phyloP scores from a whole-genome alignment of 1,140 invertebrate species.

The Watersipora subatra region DNA sequence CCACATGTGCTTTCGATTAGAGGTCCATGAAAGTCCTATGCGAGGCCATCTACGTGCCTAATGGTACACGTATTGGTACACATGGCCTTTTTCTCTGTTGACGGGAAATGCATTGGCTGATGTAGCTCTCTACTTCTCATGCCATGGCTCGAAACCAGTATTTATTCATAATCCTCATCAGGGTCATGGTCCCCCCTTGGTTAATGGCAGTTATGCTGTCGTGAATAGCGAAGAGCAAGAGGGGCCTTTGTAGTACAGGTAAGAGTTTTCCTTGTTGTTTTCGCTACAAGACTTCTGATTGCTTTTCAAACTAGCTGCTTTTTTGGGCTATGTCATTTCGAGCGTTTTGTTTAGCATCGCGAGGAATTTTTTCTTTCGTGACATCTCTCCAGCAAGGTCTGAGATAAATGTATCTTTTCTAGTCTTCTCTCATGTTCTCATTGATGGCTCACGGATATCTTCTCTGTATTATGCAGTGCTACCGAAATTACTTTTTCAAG shows the following conservation, averaged over 20 bases:
- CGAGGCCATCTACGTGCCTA: neutral
- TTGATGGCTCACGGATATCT: slow-evolving; percentile 1
- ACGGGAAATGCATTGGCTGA: slow-evolving; percentile 11
- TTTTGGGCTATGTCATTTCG: neutral
- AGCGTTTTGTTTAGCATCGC: neutral
- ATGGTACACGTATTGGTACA: neutral
- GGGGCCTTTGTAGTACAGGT: neutral
- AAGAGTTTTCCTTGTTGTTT: neutral
- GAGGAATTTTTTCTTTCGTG: neutral
- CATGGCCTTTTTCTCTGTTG: slow-evolving; percentile 8
- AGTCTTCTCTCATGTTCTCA: neutral
- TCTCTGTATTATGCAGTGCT: slow-evolving; percentile 9
- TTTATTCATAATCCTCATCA: slow-evolving; percentile 7
- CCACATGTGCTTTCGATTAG: slow-evolving; percentile 3
- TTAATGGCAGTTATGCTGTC: slow-evolving; percentile 5
- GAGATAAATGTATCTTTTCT: neutral
- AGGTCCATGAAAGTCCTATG: slow-evolving; percentile 8
- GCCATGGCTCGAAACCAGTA: slow-evolving; percentile 12
- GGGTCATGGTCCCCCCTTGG: slow-evolving; percentile 9
- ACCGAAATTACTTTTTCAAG: slow-evolving; percentile 12
- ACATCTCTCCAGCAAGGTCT: neutral
- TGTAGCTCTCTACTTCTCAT: slow-evolving; percentile 8
- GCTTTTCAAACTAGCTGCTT: neutral
- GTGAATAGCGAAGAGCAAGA: slow-evolving; percentile 4
- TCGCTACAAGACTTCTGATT: neutral